phyloP scores from a whole-genome alignment of 92 coral and sea anemone genomes.

The Zoanthus sansibaricus region DNA sequence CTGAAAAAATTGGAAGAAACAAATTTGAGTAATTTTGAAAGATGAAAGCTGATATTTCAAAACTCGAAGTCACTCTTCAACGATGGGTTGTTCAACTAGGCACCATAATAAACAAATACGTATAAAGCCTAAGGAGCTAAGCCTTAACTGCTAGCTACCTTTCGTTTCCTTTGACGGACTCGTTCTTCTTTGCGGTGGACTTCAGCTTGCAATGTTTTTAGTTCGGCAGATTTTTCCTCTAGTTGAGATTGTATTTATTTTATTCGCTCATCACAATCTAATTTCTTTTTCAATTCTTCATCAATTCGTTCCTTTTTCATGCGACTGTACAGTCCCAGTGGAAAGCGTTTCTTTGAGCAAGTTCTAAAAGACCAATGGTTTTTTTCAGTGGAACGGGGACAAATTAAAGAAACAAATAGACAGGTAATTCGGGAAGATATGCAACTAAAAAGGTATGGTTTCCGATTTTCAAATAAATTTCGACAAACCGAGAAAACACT shows the following conservation, averaged over 20 bases:
- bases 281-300: not conserved
- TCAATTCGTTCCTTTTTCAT: too few relatives aligned
- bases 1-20: not conserved
- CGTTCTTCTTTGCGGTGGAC: too few relatives aligned
- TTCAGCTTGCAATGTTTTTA: too few relatives aligned
- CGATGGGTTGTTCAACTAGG: not conserved
- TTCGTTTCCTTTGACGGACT: too few relatives aligned
- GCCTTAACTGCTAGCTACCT: too few relatives aligned
- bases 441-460: slow-evolving; percentile 47
- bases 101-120: too few relatives aligned
- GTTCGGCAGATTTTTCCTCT: too few relatives aligned
- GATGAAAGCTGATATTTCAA: not conserved
- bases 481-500: slow-evolving; percentile 31
- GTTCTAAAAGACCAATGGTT: slow-evolving; percentile 49
- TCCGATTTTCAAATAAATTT: slow-evolving; percentile 44
- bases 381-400: slow-evolving; percentile 19
- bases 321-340: slow-evolving; percentile 48
- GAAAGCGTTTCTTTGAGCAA: slow-evolving; percentile 44
- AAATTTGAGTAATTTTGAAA: not conserved
- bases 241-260: too few relatives aligned
- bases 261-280: too few relatives aligned
- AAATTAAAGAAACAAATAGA: slow-evolving; percentile 35
- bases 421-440: slow-evolving; percentile 35
- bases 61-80: not conserved
- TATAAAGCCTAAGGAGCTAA: too few relatives aligned